Percentiles rank a stretch among this genome's conserved stretches.
Conservation (phyloP, 2,113 vertebrate species). For the Larimichthys polyactis region DNA sequence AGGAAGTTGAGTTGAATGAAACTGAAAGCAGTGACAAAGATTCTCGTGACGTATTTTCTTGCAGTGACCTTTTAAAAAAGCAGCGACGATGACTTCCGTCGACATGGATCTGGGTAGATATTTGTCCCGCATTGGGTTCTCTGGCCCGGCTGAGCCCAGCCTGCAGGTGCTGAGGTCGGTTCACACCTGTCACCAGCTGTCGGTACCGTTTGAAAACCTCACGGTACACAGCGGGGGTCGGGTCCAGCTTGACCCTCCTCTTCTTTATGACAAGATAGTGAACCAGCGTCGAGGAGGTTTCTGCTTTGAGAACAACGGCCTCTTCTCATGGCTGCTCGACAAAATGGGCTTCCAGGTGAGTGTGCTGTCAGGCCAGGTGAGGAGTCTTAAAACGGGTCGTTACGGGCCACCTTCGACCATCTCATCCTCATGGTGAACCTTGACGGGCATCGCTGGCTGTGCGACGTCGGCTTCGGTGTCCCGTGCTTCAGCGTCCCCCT, state of each 20-base stretch:
- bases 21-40: not conserved
- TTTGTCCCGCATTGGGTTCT: constrained; percentile 76
- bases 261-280: constrained; percentile 84
- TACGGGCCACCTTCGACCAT: constrained; percentile 84
- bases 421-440: constrained; percentile 77
- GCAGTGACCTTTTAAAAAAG: too few relatives aligned
- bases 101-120: constrained; percentile 79
- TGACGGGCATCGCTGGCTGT: constrained; percentile 76
- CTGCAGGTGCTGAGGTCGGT: constrained; percentile 68
- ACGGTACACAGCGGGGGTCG: constrained; percentile 80
- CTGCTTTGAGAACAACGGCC: constrained; percentile 84
- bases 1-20: not conserved
- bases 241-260: constrained; percentile 56
- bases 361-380: constrained; percentile 79
- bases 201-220: constrained; percentile 84
- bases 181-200: constrained; percentile 76
- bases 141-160: constrained; percentile 27
- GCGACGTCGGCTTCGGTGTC: constrained; percentile 82
- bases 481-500: constrained; percentile 76
- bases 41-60: too few relatives aligned
- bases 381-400: constrained; percentile 23
- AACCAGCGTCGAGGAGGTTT: constrained; percentile 76
- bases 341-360: constrained; percentile 77
- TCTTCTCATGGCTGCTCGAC: constrained; percentile 84
- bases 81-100: not conserved